These are phyloP conservation scores for Rhynchotus rufescens DNA, from an alignment of 2,797 vertebrate species.

Conservation along the genomic window DNA sequence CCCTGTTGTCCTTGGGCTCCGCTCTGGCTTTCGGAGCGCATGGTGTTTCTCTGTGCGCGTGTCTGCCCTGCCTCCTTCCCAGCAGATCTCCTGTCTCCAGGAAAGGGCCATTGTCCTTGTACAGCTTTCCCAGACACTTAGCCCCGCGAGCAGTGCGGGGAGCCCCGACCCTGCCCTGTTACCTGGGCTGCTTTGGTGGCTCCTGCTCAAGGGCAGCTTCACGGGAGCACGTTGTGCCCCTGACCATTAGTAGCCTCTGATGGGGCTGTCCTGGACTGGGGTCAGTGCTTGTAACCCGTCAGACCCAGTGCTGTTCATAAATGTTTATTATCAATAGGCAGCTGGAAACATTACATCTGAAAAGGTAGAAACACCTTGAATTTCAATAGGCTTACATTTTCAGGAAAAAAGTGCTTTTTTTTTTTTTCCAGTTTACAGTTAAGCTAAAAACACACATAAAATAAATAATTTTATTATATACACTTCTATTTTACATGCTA, in stretches of 20 bases:
- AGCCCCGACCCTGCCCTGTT: neutral
- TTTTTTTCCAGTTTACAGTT: constrained; percentile 70
- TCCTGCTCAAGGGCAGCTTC: neutral
- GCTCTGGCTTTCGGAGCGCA: neutral
- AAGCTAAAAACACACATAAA: constrained; percentile 83
- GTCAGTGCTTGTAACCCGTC: neutral
- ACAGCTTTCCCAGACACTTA: neutral
- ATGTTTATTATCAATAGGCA: constrained; percentile 80
- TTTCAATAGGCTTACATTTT: constrained; percentile 75
- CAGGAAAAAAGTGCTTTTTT: constrained; percentile 66
- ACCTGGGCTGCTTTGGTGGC: neutral
- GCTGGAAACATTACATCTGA: constrained; percentile 78
- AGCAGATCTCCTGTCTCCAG: neutral
- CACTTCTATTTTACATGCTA: constrained; percentile 71
- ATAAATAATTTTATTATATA: constrained; percentile 80
- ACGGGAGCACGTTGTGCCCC: neutral
- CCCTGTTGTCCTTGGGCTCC: neutral
- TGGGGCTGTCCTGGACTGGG: neutral
- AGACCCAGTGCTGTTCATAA: constrained; percentile 61
- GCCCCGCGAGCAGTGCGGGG: neutral
- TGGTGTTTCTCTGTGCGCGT: neutral
- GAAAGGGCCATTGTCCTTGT: neutral
- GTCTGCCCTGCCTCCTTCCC: accelerated
- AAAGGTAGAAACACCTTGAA: constrained; percentile 80
- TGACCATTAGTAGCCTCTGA: neutral